A percentile compares a stretch with the other conserved stretches of the same genome.
Conservation (phyloP, 1,140 invertebrate species). For the Eumaeus atala region DNA sequence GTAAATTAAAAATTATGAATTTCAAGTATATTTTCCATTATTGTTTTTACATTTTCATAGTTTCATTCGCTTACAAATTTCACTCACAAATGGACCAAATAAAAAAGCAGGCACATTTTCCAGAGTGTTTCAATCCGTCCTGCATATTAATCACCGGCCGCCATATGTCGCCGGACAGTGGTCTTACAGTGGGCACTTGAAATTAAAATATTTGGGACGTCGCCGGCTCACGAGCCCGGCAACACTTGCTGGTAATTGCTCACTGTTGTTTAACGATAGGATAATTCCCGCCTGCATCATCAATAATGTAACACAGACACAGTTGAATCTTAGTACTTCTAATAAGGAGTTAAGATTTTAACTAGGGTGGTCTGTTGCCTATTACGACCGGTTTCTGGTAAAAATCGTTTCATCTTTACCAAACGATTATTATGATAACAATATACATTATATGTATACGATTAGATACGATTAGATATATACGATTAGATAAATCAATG, state of each 20-base stretch:
- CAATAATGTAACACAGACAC: too few species aligned
- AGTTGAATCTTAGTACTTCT: too few species aligned
- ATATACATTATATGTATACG: too few species aligned
- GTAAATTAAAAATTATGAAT: not conserved
- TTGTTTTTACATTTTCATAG: too few species aligned
- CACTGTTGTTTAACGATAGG: conserved; percentile 21
- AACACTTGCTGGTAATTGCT: conserved; percentile 51
- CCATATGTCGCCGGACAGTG: conserved; percentile 45
- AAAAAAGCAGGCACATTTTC: conserved; percentile 14
- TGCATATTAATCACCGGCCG: conserved; percentile 65
- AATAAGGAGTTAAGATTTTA: too few species aligned
- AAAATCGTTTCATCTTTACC: too few species aligned
- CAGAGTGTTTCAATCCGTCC: conserved; percentile 35
- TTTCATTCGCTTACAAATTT: not conserved
- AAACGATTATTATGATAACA: too few species aligned
- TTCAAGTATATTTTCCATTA: too few species aligned
- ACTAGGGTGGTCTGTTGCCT: too few species aligned
- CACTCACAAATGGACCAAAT: conserved; percentile 5
- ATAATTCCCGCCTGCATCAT: conserved; percentile 7
- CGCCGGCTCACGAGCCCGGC: conserved; percentile 23
- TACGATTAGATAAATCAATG: too few species aligned
- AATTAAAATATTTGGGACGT: conserved; percentile 59
- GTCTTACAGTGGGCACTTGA: conserved; percentile 39
- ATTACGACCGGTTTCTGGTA: too few species aligned
- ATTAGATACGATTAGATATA: too few species aligned